Conservation (phyloP, 2,797 vertebrate genomes). For the Ciconia nigra region DNA sequence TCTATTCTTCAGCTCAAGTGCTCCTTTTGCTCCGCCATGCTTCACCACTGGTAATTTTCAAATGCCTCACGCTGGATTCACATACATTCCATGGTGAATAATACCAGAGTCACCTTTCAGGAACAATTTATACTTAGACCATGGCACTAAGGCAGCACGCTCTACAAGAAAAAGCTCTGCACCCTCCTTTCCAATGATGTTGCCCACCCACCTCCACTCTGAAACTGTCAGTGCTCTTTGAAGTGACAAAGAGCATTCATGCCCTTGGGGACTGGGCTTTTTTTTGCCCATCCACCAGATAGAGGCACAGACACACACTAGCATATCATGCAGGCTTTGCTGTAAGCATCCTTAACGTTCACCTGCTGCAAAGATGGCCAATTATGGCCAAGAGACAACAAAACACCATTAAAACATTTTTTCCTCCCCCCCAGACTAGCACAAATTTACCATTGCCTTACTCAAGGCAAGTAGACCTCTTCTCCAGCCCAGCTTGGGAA, state of each 20-base stretch:
- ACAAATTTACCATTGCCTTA: neutral
- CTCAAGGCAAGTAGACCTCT: neutral
- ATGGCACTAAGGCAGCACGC: neutral
- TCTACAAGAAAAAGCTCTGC: neutral
- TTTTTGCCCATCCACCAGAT: neutral
- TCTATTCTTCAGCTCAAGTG: conserved; percentile 36
- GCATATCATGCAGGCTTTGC: fast-evolving
- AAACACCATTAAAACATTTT: neutral
- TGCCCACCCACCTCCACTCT: neutral
- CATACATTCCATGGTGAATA: neutral
- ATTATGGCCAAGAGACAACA: neutral
- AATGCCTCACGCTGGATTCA: neutral
- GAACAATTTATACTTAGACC: neutral
- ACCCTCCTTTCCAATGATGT: neutral
- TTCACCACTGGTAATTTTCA: neutral
- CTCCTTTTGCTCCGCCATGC: conserved; percentile 18
- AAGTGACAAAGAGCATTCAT: neutral
- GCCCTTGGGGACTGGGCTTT: neutral
- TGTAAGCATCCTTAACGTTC: fast-evolving
- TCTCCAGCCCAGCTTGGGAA: neutral
- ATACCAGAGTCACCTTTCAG: neutral
- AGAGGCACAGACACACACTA: neutral
- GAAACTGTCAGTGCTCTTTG: neutral
- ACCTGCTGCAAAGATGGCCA: neutral
- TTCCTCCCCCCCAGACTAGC: fast-evolving